A percentile compares a stretch with the other conserved stretches of the same genome.
These are phyloP conservation scores for Hoplostethus mediterraneus DNA, from an alignment of 2,797 vertebrate genomes.

Conservation along the genomic window DNA sequence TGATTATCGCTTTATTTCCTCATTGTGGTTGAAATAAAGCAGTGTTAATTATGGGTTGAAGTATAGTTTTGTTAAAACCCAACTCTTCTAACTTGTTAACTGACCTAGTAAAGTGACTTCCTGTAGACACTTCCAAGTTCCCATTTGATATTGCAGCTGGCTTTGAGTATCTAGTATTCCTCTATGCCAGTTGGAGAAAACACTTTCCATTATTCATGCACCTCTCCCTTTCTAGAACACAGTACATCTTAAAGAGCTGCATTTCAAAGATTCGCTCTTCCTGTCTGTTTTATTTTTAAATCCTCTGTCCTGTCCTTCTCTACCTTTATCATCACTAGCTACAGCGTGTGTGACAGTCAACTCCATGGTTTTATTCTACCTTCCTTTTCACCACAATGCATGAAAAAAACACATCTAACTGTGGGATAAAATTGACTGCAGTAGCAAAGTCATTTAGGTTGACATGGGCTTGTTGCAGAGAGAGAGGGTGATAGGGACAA, in stretches of 20 bases:
- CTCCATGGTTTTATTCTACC: constrained; percentile 29
- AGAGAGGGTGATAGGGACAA: too few species aligned
- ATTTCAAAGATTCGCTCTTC: constrained; percentile 20
- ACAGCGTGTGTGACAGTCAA: constrained; percentile 46
- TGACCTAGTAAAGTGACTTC: constrained; percentile 1
- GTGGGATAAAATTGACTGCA: constrained; percentile 30
- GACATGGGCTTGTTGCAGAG: constrained; percentile 12
- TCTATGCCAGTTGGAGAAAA: constrained; percentile 39
- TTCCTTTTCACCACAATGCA: constrained; percentile 34
- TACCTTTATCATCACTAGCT: constrained; percentile 15
- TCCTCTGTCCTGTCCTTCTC: constrained; percentile 10
- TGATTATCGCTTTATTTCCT: background rate
- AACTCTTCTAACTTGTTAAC: background rate
- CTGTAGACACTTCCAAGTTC: background rate
- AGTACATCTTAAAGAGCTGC: constrained; percentile 26
- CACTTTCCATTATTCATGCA: constrained; percentile 69
- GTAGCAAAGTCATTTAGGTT: constrained; percentile 21
- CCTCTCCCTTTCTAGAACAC: constrained; percentile 49
- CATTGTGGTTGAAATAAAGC: constrained; percentile 5
- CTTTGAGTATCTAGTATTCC: constrained; percentile 14
- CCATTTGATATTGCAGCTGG: background rate
- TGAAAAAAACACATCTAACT: constrained; percentile 21
- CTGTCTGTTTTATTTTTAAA: constrained; percentile 20
- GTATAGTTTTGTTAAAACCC: constrained; percentile 5
- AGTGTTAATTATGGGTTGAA: background rate